These are phyloP conservation scores for Rotaria magnacalcarata DNA, from an alignment of 2,888 invertebrate species.

Conservation along the genomic window DNA sequence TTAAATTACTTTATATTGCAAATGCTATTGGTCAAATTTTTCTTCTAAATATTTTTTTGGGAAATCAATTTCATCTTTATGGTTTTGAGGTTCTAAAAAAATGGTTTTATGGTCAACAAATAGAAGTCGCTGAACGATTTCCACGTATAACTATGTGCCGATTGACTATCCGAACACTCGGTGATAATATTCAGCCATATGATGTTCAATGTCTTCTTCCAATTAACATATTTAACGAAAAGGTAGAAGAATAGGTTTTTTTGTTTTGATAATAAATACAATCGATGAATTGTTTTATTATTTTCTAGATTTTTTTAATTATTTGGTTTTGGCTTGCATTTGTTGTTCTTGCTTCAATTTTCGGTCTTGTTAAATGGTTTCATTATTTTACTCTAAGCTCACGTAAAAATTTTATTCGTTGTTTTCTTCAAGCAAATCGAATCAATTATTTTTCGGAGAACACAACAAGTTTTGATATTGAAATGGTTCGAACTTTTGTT, in stretches of 20 bases:
- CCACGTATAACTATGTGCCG: constrained; percentile 46
- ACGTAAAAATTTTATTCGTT: constrained; percentile 32
- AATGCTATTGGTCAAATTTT: constrained; percentile 46
- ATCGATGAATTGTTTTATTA: too few species aligned
- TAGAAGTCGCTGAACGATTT: constrained; percentile 37
- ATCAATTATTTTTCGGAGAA: not conserved
- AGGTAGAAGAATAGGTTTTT: not conserved
- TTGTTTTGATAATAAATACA: too few species aligned
- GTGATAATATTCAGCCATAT: constrained; percentile 43
- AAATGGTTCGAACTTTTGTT: not conserved
- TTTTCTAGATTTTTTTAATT: constrained; percentile 40
- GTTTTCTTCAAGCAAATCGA: constrained; percentile 39
- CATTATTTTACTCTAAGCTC: constrained; percentile 32
- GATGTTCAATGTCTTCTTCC: constrained; percentile 44
- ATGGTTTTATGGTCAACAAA: constrained; percentile 27
- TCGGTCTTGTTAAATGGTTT: constrained; percentile 35
- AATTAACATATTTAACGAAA: constrained; percentile 45
- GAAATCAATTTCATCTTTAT: constrained; percentile 38
- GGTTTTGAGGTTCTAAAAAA: constrained; percentile 39
- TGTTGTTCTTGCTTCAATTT: constrained; percentile 14
- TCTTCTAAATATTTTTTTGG: constrained; percentile 41
- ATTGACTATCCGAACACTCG: constrained; percentile 38
- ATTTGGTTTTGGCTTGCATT: constrained; percentile 45
- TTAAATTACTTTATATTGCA: constrained; percentile 41
- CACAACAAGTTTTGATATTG: not conserved